These are phyloP conservation scores for Miltochrista miniata DNA, from an alignment of 2,888 invertebrate species.

Conservation along the genomic window DNA sequence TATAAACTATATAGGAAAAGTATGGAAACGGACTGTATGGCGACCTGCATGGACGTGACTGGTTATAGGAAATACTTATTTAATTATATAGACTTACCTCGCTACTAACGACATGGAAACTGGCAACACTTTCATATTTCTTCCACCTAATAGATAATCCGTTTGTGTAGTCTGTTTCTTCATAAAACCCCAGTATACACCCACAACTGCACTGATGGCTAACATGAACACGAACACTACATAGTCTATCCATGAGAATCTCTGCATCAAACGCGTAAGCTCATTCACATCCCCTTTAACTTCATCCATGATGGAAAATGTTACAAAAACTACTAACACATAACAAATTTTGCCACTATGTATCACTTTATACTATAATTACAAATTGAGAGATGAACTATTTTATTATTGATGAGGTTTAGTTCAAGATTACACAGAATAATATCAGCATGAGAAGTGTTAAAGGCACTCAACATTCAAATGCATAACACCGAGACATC, in stretches of 20 bases:
- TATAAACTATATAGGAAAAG: too few relatives aligned
- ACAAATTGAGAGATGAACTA: not conserved
- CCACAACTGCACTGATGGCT: conserved; percentile 89
- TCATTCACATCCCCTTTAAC: conserved; percentile 66
- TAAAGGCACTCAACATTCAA: conserved; percentile 57
- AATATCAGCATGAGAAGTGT: conserved; percentile 31
- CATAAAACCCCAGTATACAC: conserved; percentile 92
- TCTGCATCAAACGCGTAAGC: conserved; percentile 82
- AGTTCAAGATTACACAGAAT: conserved; percentile 19
- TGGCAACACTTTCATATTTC: conserved; percentile 92
- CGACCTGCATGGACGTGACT: too few relatives aligned
- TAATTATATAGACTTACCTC: conserved; percentile 83
- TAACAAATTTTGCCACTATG: conserved; percentile 8
- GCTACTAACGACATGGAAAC: conserved; percentile 94
- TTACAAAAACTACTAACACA: conserved; percentile 2
- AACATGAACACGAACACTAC: conserved; percentile 90
- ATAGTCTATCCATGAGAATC: conserved; percentile 90
- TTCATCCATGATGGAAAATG: conserved; percentile 51
- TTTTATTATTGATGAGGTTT: not conserved
- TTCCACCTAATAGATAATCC: conserved; percentile 91
- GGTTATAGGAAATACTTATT: too few relatives aligned
- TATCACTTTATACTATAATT: too few relatives aligned
- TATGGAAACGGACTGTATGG: too few relatives aligned
- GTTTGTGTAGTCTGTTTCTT: conserved; percentile 85
- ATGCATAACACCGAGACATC: conserved; percentile 53